Evolutionary conservation across 92 coral and sea anemone genomes (phyloP).

Genomic region (Blastomussa wellsi): DNA sequence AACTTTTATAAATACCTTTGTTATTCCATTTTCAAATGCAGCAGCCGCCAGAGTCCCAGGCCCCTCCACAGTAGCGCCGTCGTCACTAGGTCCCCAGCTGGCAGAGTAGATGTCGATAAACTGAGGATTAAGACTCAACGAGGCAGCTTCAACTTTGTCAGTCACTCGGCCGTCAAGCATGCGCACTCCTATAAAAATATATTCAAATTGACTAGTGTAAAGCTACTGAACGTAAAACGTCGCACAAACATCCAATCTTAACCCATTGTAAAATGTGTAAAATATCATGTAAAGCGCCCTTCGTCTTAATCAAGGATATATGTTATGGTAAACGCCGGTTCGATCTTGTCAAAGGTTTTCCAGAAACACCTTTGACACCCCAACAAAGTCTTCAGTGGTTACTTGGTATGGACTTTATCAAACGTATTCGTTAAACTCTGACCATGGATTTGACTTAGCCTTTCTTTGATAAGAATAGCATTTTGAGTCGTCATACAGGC

Average conservation of each 20-base stretch:
- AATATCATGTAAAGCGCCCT: neutral
- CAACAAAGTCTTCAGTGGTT: neutral
- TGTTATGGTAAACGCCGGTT: neutral
- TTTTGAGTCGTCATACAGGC: no score
- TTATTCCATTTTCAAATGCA: conserved; percentile 95
- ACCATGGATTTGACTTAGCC: neutral
- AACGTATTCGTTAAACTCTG: neutral
- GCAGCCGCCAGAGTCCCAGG: conserved; percentile 99
- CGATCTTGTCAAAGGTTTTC: neutral
- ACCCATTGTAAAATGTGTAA: no score
- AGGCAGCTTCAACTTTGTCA: conserved; percentile 98
- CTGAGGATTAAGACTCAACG: conserved; percentile 96
- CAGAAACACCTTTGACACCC: neutral
- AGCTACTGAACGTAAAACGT: neutral
- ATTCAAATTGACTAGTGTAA: neutral
- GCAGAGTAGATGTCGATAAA: conserved; percentile 98
- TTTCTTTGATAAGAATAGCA: no score
- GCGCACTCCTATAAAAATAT: conserved; percentile 77
- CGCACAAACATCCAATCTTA: neutral
- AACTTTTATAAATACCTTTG: conserved; percentile 63
- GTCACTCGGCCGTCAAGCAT: conserved; percentile 99
- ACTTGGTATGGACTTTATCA: no score
- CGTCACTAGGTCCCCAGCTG: conserved; percentile 99
- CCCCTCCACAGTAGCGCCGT: conserved; percentile 98
- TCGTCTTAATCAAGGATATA: neutral